Evolutionary conservation across 2,113 vertebrate genomes (phyloP).

Genomic region (Brachirus orientalis): DNA sequence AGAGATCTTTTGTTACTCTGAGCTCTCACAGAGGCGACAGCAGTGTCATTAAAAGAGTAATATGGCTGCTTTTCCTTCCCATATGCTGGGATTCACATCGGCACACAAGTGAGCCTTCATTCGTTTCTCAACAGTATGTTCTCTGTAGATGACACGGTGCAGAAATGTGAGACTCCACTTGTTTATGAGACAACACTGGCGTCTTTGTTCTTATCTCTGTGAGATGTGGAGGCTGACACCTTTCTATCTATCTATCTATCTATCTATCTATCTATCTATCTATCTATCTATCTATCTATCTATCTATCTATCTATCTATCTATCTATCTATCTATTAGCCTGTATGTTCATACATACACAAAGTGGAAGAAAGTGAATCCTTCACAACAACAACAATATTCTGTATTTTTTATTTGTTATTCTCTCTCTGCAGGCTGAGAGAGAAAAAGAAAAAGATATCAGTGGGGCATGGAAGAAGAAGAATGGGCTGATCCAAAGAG

Average conservation of each 20-base stretch:
- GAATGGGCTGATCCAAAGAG: conserved; percentile 79
- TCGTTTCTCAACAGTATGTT: conserved; percentile 44
- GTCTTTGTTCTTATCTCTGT: conserved; percentile 73
- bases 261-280: not conserved
- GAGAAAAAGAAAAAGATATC: conserved; percentile 62
- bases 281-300: conserved; percentile 2
- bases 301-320: conserved; percentile 6
- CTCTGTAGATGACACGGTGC: conserved; percentile 56
- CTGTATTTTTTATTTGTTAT: not conserved
- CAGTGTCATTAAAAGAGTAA: conserved; percentile 31
- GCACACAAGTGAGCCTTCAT: conserved; percentile 31
- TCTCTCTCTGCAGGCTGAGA: conserved; percentile 55
- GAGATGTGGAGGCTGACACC: conserved; percentile 39
- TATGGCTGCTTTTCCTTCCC: conserved; percentile 42
- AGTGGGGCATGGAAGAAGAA: conserved; percentile 71
- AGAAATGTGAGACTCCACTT: conserved; percentile 58
- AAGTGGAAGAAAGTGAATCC: conserved; percentile 8
- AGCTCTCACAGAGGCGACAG: conserved; percentile 9
- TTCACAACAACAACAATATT: too few relatives aligned
- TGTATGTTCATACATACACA: not conserved
- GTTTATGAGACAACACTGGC: conserved; percentile 60
- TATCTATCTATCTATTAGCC: not conserved
- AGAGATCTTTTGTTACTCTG: conserved; percentile 6
- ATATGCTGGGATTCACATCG: conserved; percentile 59
- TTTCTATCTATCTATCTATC: conserved; percentile 26